Percentiles rank a stretch among this genome's conserved stretches.
Conservation (phyloP, 2,797 vertebrate species). For the Enteromius treurensis region DNA sequence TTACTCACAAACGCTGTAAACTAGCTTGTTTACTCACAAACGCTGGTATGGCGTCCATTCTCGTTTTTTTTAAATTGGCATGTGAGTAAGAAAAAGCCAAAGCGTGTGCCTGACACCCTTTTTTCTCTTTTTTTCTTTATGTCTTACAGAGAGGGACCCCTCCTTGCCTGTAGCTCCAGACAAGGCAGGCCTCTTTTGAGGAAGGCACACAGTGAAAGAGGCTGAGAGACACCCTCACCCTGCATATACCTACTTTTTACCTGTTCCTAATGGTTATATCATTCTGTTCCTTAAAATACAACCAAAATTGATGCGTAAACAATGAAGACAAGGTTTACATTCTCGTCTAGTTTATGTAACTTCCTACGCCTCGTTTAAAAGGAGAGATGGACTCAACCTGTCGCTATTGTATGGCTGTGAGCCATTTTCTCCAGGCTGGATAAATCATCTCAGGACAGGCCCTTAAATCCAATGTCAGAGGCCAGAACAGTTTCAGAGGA, state of each 20-base stretch:
- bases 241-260: conserved; percentile 73
- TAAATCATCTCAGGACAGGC: not conserved
- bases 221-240: conserved; percentile 68
- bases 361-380: conserved; percentile 8
- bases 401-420: conserved; percentile 14
- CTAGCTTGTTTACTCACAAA: conserved; percentile 28
- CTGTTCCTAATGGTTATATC: conserved; percentile 69
- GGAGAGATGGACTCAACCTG: conserved; percentile 16
- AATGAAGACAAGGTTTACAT: conserved; percentile 40
- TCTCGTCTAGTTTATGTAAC: not conserved
- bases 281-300: conserved; percentile 64
- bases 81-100: conserved; percentile 64
- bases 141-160: conserved; percentile 83
- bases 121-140: conserved; percentile 76
- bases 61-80: conserved; percentile 63
- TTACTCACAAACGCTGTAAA: conserved; percentile 32
- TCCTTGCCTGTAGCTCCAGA: conserved; percentile 79
- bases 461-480: not conserved
- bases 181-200: conserved; percentile 81
- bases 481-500: not conserved
- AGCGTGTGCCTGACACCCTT: conserved; percentile 73
- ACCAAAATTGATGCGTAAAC: conserved; percentile 62
- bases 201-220: conserved; percentile 74
- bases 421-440: conserved; percentile 11
- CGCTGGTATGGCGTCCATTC: conserved; percentile 11